Conservation (phyloP, 2,888 invertebrate species). For the Tholera decimalis region DNA sequence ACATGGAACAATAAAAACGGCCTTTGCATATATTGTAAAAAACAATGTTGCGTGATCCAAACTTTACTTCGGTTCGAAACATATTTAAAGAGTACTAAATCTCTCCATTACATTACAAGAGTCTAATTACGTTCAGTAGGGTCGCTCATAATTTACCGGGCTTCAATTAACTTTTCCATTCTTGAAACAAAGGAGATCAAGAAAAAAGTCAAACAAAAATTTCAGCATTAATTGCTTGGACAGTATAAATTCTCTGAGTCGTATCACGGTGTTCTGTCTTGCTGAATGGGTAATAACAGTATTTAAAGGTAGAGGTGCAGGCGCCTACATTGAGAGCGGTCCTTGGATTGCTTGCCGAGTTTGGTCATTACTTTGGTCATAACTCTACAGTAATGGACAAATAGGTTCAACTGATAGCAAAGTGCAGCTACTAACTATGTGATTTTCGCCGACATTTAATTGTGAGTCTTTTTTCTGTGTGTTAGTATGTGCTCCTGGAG, state of each 20-base stretch:
- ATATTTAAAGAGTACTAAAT: constrained; percentile 39
- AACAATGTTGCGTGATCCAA: background rate
- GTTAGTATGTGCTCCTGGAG: background rate
- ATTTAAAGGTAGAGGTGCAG: constrained; percentile 63
- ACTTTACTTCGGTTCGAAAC: constrained; percentile 27
- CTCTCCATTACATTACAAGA: constrained; percentile 43
- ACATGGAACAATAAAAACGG: no score
- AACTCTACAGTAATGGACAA: constrained; percentile 73
- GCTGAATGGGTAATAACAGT: constrained; percentile 67
- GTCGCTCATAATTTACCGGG: constrained; percentile 60
- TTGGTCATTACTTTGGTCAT: constrained; percentile 67
- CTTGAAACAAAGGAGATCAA: constrained; percentile 56
- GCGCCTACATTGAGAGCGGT: constrained; percentile 66
- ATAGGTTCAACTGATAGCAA: constrained; percentile 63
- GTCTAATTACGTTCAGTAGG: constrained; percentile 62
- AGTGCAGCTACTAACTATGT: constrained; percentile 52
- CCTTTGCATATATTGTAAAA: no score
- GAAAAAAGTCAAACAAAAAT: constrained; percentile 52
- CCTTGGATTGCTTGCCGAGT: constrained; percentile 62
- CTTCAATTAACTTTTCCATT: constrained; percentile 68
- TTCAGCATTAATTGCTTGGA: constrained; percentile 76
- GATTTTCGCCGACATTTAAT: constrained; percentile 41
- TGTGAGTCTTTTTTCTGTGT: constrained; percentile 13
- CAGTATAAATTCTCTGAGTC: constrained; percentile 74
- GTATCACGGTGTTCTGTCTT: constrained; percentile 66